Conservation (phyloP, 37 sponge, comb jelly and placozoan genomes). For the Halichondria panicea region DNA sequence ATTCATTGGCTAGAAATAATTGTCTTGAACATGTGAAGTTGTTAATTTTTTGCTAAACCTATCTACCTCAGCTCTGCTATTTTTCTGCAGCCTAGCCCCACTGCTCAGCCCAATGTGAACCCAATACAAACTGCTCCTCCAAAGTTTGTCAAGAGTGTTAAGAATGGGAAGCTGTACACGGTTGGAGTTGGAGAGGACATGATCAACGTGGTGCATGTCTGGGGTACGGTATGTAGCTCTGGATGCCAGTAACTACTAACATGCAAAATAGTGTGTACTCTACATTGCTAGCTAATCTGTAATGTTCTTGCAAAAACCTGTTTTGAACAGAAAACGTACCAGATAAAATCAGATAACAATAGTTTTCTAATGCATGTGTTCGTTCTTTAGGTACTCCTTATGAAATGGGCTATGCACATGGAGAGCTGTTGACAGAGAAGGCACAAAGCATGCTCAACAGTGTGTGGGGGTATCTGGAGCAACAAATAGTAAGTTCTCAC, state of each 20-base stretch:
- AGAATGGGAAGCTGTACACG: slow-evolving; percentile 78
- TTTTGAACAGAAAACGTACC: not conserved
- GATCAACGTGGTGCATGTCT: slow-evolving; percentile 75
- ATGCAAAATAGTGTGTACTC: not conserved
- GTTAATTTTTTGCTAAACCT: no score
- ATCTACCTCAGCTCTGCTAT: not conserved
- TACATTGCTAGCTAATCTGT: not conserved
- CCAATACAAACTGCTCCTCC: slow-evolving; percentile 72
- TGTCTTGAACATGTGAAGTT: no score
- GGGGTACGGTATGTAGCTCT: slow-evolving; percentile 58
- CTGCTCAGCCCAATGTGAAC: slow-evolving; percentile 81
- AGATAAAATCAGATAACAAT: not conserved
- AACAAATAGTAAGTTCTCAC: slow-evolving; percentile 68
- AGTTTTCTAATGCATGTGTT: not conserved
- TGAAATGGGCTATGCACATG: slow-evolving; percentile 92
- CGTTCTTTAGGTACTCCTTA: slow-evolving; percentile 69
- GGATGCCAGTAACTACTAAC: not conserved
- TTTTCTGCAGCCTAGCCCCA: slow-evolving; percentile 66
- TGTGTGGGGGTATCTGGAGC: slow-evolving; percentile 83
- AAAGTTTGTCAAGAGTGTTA: slow-evolving; percentile 45
- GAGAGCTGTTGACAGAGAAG: slow-evolving; percentile 53
- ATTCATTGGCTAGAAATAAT: no score
- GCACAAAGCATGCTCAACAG: slow-evolving; percentile 58
- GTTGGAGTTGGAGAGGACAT: slow-evolving; percentile 75
- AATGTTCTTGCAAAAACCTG: not conserved